Base-by-base conservation (phyloP, 2,113 vertebrate genomes). In the Dascyllus trimaculatus region DNA sequence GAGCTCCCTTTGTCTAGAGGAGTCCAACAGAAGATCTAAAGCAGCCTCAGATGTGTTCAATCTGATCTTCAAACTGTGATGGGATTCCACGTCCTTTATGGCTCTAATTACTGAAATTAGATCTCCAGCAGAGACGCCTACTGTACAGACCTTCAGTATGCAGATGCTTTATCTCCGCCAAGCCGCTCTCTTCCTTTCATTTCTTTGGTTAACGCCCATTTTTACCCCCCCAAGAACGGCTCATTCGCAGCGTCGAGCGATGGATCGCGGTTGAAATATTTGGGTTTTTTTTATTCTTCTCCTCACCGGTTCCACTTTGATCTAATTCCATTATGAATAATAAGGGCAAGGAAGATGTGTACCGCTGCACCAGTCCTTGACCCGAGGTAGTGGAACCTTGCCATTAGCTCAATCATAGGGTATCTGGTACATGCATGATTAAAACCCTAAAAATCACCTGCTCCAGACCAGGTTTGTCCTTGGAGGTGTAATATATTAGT, bases 61-160 rank as follows among this genome's bases (percentile, higher is more conserved):
- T 91, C 64, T 75, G 71, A 90, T 91, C 64, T 80, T 46, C 77
- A 62, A 22, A 63, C 74, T 24, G 66, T 69, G 80, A 84, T 84
- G 79, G 80, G 84, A 87, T 82, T 77, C 53, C 63, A 59, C 75
- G 80, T 82, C 76, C 65, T 89, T 85, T 84, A 77, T 80, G 71
- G 62, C 69, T 85, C 82, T 84, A 88, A 93, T 90, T 90, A 88
- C 81, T 69, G 66, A 85, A 88, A 91, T 88, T 48, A 85, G 77
- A 86, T 89, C 74, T 85, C 80, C 80, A 71, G 73, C 58, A 69
- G 71, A 75, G 63, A 59, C 52, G 78, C 19, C 45, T 66, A 81
- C 75, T 79, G 65, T 67, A 81, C 11, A 46, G 51, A 72, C 22
- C 38, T 13, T 67, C 54, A 58, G 19, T 25, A 29, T 38, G 52